These are phyloP conservation scores for Heliconius hortense DNA, from an alignment of 2,888 invertebrate species.

Conservation along the genomic window DNA sequence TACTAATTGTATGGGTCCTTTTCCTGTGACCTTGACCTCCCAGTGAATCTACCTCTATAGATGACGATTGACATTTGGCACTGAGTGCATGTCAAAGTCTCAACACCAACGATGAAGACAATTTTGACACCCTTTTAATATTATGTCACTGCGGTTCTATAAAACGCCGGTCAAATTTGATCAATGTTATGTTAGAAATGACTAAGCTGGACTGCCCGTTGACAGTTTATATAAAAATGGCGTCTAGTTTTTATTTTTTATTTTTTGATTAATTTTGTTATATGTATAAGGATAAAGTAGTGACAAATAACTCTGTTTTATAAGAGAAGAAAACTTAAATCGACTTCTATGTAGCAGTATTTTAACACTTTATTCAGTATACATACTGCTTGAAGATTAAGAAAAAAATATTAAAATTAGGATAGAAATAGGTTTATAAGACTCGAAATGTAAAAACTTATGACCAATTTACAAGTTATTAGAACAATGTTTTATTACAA, in stretches of 20 bases:
- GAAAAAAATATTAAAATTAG: not conserved
- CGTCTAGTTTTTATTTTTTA: not conserved
- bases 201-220: not conserved
- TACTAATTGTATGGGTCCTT: constrained; percentile 31
- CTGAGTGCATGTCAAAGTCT: constrained; percentile 65
- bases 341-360: too few species aligned
- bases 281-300: not conserved
- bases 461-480: too few species aligned
- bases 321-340: not conserved
- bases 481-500: too few species aligned
- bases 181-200: not conserved
- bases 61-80: constrained; percentile 63
- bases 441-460: too few species aligned
- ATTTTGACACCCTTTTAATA: constrained; percentile 68
- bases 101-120: constrained; percentile 64
- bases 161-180: not conserved
- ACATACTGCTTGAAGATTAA: not conserved
- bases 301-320: not conserved
- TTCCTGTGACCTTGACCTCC: constrained; percentile 49
- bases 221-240: constrained; percentile 1
- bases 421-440: not conserved
- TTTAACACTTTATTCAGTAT: too few species aligned
- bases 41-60: constrained; percentile 68
- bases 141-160: not conserved
- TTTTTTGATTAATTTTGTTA: not conserved